These are phyloP conservation scores for Trialeurodes vaporariorum DNA, from an alignment of 1,140 invertebrate species.

Conservation along the genomic window DNA sequence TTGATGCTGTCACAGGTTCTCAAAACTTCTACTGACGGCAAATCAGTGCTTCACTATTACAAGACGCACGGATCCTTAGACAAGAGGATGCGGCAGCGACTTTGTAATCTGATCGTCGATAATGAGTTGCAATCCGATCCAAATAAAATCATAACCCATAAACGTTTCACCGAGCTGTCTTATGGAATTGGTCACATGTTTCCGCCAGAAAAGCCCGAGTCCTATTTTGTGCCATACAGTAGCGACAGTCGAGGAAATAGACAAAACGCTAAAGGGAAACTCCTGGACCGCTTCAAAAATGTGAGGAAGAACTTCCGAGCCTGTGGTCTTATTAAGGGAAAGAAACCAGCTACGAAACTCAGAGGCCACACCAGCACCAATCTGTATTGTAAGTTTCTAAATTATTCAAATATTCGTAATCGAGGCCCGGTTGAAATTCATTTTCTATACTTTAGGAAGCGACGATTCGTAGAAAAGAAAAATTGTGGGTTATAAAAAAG, in stretches of 20 bases:
- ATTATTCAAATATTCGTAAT: too few species aligned
- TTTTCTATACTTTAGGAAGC: too few species aligned
- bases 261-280: not conserved
- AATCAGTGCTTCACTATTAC: not conserved
- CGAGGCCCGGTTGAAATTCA: too few species aligned
- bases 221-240: not conserved
- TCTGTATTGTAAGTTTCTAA: too few species aligned
- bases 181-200: too few species aligned
- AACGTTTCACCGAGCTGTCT: too few species aligned
- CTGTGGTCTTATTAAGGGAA: not conserved
- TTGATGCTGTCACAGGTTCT: too few species aligned
- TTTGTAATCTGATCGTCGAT: not conserved
- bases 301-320: not conserved
- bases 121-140: not conserved
- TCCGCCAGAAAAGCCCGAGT: not conserved
- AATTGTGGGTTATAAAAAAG: too few species aligned
- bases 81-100: not conserved
- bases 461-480: too few species aligned
- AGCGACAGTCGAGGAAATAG: not conserved
- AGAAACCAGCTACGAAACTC: too few species aligned
- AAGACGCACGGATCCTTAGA: not conserved
- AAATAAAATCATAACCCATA: not conserved
- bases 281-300: not conserved
- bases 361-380: too few species aligned
- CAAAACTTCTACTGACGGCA: not conserved